Percentiles rank a stretch among this genome's conserved stretches.
Evolutionary conservation across 2,888 invertebrate genomes (phyloP).

Genomic region (Leptinotarsa juncta): DNA sequence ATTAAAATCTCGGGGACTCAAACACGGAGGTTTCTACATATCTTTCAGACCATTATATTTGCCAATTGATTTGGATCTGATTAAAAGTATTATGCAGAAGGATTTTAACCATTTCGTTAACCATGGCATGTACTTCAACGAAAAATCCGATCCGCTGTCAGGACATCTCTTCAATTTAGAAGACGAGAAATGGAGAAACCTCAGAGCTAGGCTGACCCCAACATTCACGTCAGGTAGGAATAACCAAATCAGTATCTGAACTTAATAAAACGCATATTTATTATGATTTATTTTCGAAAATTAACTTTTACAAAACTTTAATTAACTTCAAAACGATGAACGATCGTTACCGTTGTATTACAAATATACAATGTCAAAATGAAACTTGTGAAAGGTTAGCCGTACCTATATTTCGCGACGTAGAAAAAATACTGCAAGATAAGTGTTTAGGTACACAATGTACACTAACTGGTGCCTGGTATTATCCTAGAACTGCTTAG

Average conservation of each 20-base stretch:
- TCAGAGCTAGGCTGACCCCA: slow-evolving; percentile 61
- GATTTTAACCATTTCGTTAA: slow-evolving; percentile 61
- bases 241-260: neutral
- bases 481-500: no score
- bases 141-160: slow-evolving; percentile 56
- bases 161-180: slow-evolving; percentile 55
- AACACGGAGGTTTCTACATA: slow-evolving; percentile 52
- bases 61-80: slow-evolving; percentile 57
- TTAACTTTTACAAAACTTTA: no score
- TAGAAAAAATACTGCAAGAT: no score
- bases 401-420: no score
- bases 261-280: no score
- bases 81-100: slow-evolving; percentile 59
- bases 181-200: slow-evolving; percentile 63
- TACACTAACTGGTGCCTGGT: no score
- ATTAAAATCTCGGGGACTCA: slow-evolving; percentile 45
- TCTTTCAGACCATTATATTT: slow-evolving; percentile 54
- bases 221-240: slow-evolving; percentile 46
- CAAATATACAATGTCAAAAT: no score
- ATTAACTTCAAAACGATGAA: no score
- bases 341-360: no score
- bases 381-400: no score
- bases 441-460: no score
- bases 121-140: slow-evolving; percentile 56
- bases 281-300: no score